Percentiles rank a stretch among this genome's conserved stretches.
These are phyloP conservation scores for Tetragnatha montana DNA, from an alignment of 2,888 invertebrate species.

Conservation along the genomic window DNA sequence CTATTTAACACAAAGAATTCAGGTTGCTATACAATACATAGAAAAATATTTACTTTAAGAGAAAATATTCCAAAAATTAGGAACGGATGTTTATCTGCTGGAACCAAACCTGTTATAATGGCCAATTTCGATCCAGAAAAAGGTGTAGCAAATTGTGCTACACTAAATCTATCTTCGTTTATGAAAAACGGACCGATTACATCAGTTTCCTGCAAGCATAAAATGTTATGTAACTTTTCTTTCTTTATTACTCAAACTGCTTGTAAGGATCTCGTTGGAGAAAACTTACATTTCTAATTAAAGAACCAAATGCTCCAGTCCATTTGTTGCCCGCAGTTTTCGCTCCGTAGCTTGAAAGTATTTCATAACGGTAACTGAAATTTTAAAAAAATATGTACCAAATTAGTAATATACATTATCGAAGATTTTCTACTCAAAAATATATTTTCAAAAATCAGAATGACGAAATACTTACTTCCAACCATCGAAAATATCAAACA, in stretches of 20 bases:
- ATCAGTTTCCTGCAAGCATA: slow-evolving; percentile 33
- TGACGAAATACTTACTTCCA: not conserved
- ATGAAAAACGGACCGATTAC: slow-evolving; percentile 44
- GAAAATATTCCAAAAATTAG: slow-evolving; percentile 52
- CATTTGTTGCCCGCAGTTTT: slow-evolving; percentile 22
- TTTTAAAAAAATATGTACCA: too few species aligned
- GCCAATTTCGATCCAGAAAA: slow-evolving; percentile 27
- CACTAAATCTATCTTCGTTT: slow-evolving; percentile 2
- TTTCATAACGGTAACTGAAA: too few species aligned
- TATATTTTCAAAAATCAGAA: too few species aligned
- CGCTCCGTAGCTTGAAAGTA: not conserved
- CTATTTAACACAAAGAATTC: too few species aligned
- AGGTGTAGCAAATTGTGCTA: slow-evolving; percentile 20
- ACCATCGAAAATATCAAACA: not conserved
- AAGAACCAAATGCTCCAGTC: slow-evolving; percentile 41
- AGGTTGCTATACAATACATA: too few species aligned
- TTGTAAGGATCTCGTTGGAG: not conserved
- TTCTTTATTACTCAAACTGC: not conserved
- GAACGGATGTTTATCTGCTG: slow-evolving; percentile 26
- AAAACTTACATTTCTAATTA: slow-evolving; percentile 34
- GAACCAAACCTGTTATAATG: slow-evolving; percentile 42
- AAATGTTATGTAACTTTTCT: not conserved
- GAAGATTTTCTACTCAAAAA: too few species aligned
- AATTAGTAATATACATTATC: too few species aligned
- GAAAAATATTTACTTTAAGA: slow-evolving; percentile 32